phyloP scores from a whole-genome alignment of 2,113 vertebrate species.

The Trichomycterus rosablanca region DNA sequence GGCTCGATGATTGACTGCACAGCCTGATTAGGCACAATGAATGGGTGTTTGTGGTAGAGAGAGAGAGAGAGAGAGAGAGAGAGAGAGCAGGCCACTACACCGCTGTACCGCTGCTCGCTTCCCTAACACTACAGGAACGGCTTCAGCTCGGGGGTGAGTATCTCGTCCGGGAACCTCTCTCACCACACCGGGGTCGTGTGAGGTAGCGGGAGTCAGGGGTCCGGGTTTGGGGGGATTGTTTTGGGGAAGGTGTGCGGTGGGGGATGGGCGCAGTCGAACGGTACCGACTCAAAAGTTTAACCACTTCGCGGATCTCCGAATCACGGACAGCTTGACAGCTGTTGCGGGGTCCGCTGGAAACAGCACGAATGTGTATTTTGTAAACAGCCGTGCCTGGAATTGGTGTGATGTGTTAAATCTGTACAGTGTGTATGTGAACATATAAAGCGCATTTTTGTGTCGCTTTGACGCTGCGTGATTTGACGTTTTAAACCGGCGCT shows the following conservation, averaged over 20 bases:
- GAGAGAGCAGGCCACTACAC: background rate
- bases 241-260: conserved; percentile 49
- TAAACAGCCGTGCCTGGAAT: background rate
- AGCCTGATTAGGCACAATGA: conserved; percentile 76
- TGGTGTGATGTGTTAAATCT: background rate
- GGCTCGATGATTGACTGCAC: conserved; percentile 69
- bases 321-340: conserved; percentile 42
- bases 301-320: conserved; percentile 40
- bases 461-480: conserved; percentile 31
- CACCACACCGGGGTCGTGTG: conserved; percentile 35
- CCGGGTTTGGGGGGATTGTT: conserved; percentile 48
- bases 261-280: conserved; percentile 48
- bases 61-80: conserved; percentile 50
- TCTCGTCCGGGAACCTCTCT: background rate
- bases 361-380: background rate
- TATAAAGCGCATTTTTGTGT: background rate
- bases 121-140: conserved; percentile 50
- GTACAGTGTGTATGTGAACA: background rate
- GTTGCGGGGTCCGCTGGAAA: conserved; percentile 26
- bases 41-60: conserved; percentile 74
- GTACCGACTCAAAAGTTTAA: conserved; percentile 58
- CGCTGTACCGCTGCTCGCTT: conserved; percentile 38
- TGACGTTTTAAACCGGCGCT: conserved; percentile 45
- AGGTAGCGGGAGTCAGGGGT: conserved; percentile 26
- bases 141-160: conserved; percentile 63